These are phyloP conservation scores for Lamellibrachia satsuma DNA, from an alignment of 2,888 invertebrate species.

Conservation along the genomic window DNA sequence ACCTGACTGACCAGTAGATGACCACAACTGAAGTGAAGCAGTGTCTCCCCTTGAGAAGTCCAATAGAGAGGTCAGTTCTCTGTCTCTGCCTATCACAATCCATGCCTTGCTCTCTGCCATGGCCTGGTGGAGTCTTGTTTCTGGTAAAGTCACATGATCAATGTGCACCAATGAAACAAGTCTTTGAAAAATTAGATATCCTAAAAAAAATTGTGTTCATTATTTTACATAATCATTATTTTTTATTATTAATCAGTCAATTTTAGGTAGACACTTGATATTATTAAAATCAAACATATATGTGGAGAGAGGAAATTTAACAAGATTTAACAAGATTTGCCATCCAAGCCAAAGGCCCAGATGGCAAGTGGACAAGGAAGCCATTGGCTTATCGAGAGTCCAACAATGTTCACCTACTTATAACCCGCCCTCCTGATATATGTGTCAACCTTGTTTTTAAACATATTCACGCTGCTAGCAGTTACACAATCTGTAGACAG, in stretches of 20 bases:
- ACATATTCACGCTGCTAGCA: too few relatives aligned
- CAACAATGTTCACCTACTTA: too few relatives aligned
- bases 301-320: too few relatives aligned
- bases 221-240: neutral
- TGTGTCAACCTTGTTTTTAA: too few relatives aligned
- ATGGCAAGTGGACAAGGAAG: too few relatives aligned
- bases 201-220: neutral
- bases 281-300: too few relatives aligned
- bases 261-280: too few relatives aligned
- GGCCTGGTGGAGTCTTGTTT: slow-evolving; percentile 47
- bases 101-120: slow-evolving; percentile 50
- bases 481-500: too few relatives aligned
- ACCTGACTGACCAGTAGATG: neutral
- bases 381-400: too few relatives aligned
- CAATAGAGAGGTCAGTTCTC: slow-evolving; percentile 29
- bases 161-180: neutral
- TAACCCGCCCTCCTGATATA: too few relatives aligned
- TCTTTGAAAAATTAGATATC: neutral
- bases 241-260: neutral
- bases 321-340: too few relatives aligned
- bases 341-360: too few relatives aligned
- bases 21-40: neutral
- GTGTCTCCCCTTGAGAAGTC: slow-evolving; percentile 17
- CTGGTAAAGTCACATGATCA: slow-evolving; percentile 37
- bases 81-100: slow-evolving; percentile 51